Evolutionary conservation across 2,888 invertebrate species (phyloP).

Genomic region (Diarsia rubi): DNA sequence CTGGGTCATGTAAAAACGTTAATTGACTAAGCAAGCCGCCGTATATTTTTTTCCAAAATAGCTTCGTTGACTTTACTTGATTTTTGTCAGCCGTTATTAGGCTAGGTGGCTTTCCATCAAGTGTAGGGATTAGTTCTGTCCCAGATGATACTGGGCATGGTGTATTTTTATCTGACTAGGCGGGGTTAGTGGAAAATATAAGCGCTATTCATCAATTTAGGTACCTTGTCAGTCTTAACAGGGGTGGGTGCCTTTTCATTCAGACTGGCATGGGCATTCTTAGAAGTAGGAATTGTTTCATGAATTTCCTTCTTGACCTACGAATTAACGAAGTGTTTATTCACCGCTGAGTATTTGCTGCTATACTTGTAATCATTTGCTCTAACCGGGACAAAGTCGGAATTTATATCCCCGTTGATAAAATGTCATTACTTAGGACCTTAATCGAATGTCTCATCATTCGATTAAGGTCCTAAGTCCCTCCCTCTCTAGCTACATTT

Average conservation of each 20-base stretch:
- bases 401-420: not conserved
- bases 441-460: no score
- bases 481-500: no score
- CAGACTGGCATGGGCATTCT: not conserved
- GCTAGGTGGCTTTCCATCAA: not conserved
- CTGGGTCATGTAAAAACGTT: no score
- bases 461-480: no score
- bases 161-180: not conserved
- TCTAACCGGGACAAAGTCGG: not conserved
- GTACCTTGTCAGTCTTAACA: not conserved
- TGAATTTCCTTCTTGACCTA: not conserved
- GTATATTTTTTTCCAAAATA: no score
- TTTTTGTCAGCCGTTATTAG: not conserved
- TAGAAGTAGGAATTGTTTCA: not conserved
- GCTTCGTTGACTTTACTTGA: not conserved
- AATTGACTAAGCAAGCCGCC: no score
- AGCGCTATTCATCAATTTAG: not conserved
- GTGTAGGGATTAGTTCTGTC: not conserved
- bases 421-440: not conserved
- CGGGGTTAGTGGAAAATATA: not conserved
- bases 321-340: not conserved
- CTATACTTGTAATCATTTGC: not conserved
- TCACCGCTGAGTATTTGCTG: not conserved
- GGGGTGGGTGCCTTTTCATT: not conserved
- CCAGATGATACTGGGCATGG: not conserved